Evolutionary conservation across 2,797 vertebrate genomes (phyloP).

Genomic region (Merluccius polli): DNA sequence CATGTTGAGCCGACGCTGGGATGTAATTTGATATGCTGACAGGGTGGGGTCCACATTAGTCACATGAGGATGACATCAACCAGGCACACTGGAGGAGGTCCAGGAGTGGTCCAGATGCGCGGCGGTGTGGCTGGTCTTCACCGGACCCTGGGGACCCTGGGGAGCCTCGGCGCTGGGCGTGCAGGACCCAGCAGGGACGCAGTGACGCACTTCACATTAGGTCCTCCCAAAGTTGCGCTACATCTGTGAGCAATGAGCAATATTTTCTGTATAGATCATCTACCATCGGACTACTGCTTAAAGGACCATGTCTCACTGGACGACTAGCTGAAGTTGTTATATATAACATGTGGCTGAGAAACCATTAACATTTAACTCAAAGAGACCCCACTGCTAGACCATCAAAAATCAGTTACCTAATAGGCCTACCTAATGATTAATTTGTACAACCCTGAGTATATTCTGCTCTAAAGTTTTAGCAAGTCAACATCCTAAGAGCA

Average conservation of each 20-base stretch:
- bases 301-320: background rate
- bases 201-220: conserved; percentile 23
- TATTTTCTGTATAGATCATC: no score
- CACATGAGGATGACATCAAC: conserved; percentile 64
- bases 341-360: background rate
- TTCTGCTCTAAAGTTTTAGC: background rate
- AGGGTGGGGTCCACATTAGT: conserved; percentile 57
- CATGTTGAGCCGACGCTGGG: conserved; percentile 3
- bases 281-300: no score
- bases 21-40: conserved; percentile 43
- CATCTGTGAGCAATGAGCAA: background rate
- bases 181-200: conserved; percentile 34
- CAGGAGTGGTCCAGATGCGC: conserved; percentile 64
- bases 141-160: conserved; percentile 19
- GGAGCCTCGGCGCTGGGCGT: conserved; percentile 36
- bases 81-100: conserved; percentile 51
- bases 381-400: background rate
- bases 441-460: background rate
- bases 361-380: background rate
- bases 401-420: background rate
- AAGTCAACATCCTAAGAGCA: background rate
- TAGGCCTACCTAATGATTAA: background rate
- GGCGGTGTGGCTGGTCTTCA: conserved; percentile 50
- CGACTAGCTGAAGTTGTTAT: no score
- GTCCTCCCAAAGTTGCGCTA: background rate